Evolutionary conservation across 2,888 invertebrate species (phyloP), one percentile per base, ranked within the genome.

Genomic region (Mesorhabditis spiculigera): DNA sequence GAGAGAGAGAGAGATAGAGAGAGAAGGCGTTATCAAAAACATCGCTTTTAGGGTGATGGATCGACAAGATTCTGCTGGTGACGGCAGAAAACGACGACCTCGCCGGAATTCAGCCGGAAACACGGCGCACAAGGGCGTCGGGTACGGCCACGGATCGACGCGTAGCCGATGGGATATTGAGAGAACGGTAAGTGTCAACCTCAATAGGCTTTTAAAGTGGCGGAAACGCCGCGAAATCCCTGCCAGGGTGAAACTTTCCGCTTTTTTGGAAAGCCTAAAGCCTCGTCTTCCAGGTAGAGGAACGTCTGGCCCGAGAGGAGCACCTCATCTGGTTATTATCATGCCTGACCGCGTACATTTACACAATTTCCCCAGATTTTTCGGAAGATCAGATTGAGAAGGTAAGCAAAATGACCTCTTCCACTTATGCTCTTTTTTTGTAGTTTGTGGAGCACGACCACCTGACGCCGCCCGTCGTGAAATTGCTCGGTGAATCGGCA

Each of bases 101-200:
- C 67, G 74, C 4, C 71, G 79, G 13, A 76, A 77, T 45, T 75
- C 75, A 6, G 74, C 78, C n/a, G 68, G 67, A 45, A 73, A 78
- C 8, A 42, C 67, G 4, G 43, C 64, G 4, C 71, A 71, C 63
- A 58, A 76, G 58, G 85, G 85, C 43, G 73, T 79, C 16, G 85
- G 85, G 58, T 85, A 83, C 69, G 85, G 85, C 6, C 77, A 78
- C 43, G 85, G 85, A n/a, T 83, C 83, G 3, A 86, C 85, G 1
- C 74, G 82, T 45, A 81, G 80, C 0, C 72, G 79, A 64, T 85
- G 85, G 85, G 83, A 85, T 71, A 77, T 83, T 66, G 82, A 85
- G 67, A 62, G 79, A 70, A 78, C 80, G 67, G 79, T 77, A 44
- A 68, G 63, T 67, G 28, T 28, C 3, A 50, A 50, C 8, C 2